Percentiles rank a stretch among this genome's conserved stretches.
Evolutionary conservation across 2,888 invertebrate species (phyloP).

Genomic region (Drosophila quinaria): DNA sequence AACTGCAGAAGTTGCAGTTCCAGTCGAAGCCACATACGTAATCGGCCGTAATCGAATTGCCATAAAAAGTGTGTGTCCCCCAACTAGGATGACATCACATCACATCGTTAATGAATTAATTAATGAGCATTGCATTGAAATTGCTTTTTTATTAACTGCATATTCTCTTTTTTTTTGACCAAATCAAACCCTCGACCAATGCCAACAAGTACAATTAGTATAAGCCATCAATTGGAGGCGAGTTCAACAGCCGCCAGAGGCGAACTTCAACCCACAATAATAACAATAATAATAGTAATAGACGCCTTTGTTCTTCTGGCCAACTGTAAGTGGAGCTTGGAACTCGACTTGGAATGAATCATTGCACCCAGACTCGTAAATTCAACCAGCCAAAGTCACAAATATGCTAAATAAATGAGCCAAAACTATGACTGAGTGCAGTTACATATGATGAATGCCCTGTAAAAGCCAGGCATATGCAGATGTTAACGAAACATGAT

Average conservation of each 20-base stretch:
- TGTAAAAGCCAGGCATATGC: slow-evolving; percentile 6
- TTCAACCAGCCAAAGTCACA: slow-evolving; percentile 43
- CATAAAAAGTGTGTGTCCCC: slow-evolving; percentile 72
- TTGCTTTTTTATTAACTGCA: slow-evolving; percentile 16
- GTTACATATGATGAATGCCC: slow-evolving; percentile 19
- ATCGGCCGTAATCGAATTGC: slow-evolving; percentile 50
- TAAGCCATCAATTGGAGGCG: slow-evolving; percentile 17
- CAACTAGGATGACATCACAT: slow-evolving; percentile 39
- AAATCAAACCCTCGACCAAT: slow-evolving; percentile 9
- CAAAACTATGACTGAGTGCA: slow-evolving; percentile 43
- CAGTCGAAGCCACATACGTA: slow-evolving; percentile 62
- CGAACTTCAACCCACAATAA: slow-evolving; percentile 74
- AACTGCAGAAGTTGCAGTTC: slow-evolving; percentile 33
- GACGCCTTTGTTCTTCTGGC: slow-evolving; percentile 56
- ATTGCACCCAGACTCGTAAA: slow-evolving; percentile 38
- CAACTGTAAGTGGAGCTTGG: slow-evolving; percentile 32
- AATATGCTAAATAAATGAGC: slow-evolving; percentile 57
- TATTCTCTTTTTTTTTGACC: slow-evolving; percentile 1
- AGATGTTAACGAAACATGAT: not conserved
- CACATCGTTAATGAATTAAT: slow-evolving; percentile 70
- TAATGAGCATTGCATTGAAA: slow-evolving; percentile 52
- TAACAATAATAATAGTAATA: not conserved
- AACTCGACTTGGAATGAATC: slow-evolving; percentile 47
- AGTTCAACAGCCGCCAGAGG: slow-evolving; percentile 63
- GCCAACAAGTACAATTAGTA: slow-evolving; percentile 12